Evolutionary conservation across 2,113 vertebrate genomes (phyloP).

Genomic region (Calyptommatus sinebrachiatus): DNA sequence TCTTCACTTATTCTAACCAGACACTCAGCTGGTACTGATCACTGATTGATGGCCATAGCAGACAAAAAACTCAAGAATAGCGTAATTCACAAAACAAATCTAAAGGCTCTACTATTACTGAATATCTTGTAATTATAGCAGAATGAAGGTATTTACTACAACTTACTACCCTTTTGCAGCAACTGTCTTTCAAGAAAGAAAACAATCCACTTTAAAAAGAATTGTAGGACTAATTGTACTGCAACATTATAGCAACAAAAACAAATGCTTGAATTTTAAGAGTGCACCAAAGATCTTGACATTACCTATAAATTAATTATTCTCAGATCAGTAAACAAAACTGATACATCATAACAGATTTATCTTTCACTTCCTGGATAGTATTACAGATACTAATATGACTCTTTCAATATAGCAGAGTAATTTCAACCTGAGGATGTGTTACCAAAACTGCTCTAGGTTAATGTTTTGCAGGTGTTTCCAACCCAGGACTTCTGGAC

Average conservation of each 20-base stretch:
- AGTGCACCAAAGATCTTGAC: neutral
- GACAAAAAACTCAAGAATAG: slow-evolving; percentile 70
- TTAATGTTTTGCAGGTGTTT: too few species aligned
- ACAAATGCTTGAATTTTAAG: neutral
- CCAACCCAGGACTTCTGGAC: too few species aligned
- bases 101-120: slow-evolving; percentile 43
- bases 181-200: slow-evolving; percentile 20
- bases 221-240: slow-evolving; percentile 14
- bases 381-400: neutral
- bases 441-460: too few species aligned
- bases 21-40: slow-evolving; percentile 72
- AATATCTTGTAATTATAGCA: slow-evolving; percentile 66
- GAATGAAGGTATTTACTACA: slow-evolving; percentile 35
- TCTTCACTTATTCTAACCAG: slow-evolving; percentile 65
- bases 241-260: neutral
- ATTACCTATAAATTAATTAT: neutral
- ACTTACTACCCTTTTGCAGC: slow-evolving; percentile 27
- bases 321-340: neutral
- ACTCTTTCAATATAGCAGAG: neutral
- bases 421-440: too few species aligned
- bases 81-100: slow-evolving; percentile 71
- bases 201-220: neutral
- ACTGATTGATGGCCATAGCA: slow-evolving; percentile 73
- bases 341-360: neutral
- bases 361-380: neutral